Evolutionary conservation across 2,113 vertebrate genomes (phyloP).

Genomic region (Peucedramus taeniatus): DNA sequence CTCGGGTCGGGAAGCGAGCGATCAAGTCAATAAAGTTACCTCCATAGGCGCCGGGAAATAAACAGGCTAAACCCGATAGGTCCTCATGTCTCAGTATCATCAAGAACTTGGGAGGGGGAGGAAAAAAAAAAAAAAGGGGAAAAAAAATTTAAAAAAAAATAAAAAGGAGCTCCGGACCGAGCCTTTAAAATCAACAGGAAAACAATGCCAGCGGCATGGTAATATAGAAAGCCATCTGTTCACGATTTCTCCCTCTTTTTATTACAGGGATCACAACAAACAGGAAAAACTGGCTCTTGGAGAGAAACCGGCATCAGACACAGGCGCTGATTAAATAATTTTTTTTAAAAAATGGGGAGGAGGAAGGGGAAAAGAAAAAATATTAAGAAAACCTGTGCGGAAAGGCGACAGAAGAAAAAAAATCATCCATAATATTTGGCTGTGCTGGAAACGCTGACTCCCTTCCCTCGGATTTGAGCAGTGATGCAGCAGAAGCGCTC

Average conservation of each 20-base stretch:
- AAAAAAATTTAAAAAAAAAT: not conserved
- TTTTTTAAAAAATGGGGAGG: not conserved
- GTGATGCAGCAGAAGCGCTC: conserved; percentile 57
- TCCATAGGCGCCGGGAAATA: conserved; percentile 36
- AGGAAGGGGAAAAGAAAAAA: not conserved
- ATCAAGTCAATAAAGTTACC: conserved; percentile 58
- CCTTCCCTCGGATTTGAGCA: conserved; percentile 34
- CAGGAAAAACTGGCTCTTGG: not conserved
- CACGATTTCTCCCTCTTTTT: not conserved
- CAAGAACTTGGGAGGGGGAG: conserved; percentile 29
- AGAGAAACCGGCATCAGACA: not conserved
- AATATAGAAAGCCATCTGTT: conserved; percentile 27
- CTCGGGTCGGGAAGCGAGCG: not conserved
- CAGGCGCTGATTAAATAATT: not conserved
- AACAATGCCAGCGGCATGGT: conserved; percentile 10
- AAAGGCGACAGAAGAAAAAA: conserved; percentile 10
- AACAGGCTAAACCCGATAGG: conserved; percentile 12
- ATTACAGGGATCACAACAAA: conserved; percentile 5
- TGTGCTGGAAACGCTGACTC: conserved; percentile 36
- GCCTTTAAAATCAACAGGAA: conserved; percentile 20
- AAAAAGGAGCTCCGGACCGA: not conserved
- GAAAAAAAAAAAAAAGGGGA: not conserved
- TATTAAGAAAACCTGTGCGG: conserved; percentile 34
- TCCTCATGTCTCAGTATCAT: conserved; percentile 49
- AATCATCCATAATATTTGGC: conserved; percentile 57